Conservation (phyloP, 2,888 invertebrate genomes). For the Athalia cordata region DNA sequence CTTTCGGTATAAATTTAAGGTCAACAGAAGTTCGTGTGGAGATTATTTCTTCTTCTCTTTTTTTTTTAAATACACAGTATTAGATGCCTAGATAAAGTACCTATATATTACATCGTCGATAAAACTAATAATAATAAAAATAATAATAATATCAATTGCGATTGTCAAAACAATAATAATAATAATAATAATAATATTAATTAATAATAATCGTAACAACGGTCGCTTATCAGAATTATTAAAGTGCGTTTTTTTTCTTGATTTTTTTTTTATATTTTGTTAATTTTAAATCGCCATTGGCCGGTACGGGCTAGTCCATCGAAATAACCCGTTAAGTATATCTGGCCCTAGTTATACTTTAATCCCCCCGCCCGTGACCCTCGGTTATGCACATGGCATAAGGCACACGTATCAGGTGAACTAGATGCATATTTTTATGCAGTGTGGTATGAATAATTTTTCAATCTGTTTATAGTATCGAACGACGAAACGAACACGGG, state of each 20-base stretch:
- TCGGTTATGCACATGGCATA: no score
- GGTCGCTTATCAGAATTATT: no score
- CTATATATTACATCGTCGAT: not conserved
- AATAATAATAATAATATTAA: not conserved
- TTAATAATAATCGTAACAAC: not conserved
- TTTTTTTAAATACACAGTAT: not conserved
- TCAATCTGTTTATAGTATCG: not conserved
- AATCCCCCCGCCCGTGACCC: no score
- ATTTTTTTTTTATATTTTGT: not conserved
- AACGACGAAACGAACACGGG: not conserved
- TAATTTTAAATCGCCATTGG: not conserved
- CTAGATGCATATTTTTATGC: no score
- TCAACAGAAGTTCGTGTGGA: not conserved
- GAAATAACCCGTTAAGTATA: not conserved
- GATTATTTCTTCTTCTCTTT: not conserved
- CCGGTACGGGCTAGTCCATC: not conserved
- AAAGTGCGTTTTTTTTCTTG: no score
- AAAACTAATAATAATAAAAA: conserved; percentile 1
- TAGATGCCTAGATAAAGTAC: not conserved
- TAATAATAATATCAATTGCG: not conserved
- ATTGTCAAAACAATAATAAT: not conserved
- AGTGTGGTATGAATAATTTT: no score
- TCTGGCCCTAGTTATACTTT: not conserved
- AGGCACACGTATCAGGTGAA: no score
- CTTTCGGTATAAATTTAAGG: not conserved